Conservation (phyloP, 2,888 invertebrate genomes). For the Idaea dimidiata region DNA sequence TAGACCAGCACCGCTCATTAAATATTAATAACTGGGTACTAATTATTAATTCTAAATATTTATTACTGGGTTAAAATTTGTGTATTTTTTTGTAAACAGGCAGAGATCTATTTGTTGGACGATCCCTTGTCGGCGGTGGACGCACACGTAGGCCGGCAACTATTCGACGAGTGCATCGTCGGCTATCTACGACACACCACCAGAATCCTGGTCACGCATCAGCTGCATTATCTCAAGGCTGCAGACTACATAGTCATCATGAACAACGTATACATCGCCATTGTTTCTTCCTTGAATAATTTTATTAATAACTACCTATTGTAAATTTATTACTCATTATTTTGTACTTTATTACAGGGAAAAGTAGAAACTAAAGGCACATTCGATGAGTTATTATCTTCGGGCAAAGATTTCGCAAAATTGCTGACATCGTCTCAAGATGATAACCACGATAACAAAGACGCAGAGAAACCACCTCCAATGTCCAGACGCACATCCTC, state of each 20-base stretch:
- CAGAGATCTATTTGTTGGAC: slow-evolving; percentile 90
- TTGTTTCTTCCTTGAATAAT: background rate
- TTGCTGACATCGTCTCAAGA: slow-evolving; percentile 74
- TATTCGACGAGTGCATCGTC: slow-evolving; percentile 88
- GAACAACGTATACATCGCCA: slow-evolving; percentile 57
- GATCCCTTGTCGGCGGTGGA: slow-evolving; percentile 93
- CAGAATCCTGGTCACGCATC: slow-evolving; percentile 91
- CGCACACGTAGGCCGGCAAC: slow-evolving; percentile 86
- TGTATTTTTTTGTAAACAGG: slow-evolving; percentile 48
- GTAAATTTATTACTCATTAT: slow-evolving; percentile 16
- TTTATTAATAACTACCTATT: background rate
- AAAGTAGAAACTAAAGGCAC: slow-evolving; percentile 80
- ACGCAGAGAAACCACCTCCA: slow-evolving; percentile 53
- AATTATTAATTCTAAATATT: too few relatives aligned
- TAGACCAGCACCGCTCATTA: too few relatives aligned
- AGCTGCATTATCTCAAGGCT: slow-evolving; percentile 84
- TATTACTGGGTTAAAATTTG: too few relatives aligned
- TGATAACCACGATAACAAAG: slow-evolving; percentile 59
- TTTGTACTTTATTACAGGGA: slow-evolving; percentile 58
- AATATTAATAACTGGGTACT: too few relatives aligned
- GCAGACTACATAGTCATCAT: slow-evolving; percentile 81
- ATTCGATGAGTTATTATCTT: slow-evolving; percentile 77
- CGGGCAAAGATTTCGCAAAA: slow-evolving; percentile 83
- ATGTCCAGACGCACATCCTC: slow-evolving; percentile 66
- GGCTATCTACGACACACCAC: slow-evolving; percentile 85